Percentiles rank a stretch among this genome's conserved stretches.
Conservation (phyloP, 2,797 vertebrate species). For the Craterocephalus amniculus region DNA sequence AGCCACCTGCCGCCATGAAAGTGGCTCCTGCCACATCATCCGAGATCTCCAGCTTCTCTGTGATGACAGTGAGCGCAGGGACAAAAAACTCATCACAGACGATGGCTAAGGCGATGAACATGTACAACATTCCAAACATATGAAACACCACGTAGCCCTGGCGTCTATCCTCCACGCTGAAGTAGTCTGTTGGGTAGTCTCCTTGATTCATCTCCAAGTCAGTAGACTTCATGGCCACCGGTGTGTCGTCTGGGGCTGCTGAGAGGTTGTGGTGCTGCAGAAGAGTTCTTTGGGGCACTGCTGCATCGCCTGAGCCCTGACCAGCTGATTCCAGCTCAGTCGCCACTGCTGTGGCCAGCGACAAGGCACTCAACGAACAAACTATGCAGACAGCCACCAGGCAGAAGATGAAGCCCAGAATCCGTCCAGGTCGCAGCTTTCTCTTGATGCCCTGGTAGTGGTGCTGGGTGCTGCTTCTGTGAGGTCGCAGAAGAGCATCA, state of each 20-base stretch:
- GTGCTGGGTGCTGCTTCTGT: constrained; percentile 67
- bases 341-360: constrained; percentile 74
- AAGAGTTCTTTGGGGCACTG: constrained; percentile 88
- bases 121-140: constrained; percentile 95
- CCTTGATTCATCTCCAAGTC: constrained; percentile 79
- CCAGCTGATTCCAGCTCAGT: constrained; percentile 28
- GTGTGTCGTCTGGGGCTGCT: constrained; percentile 60
- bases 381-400: constrained; percentile 87
- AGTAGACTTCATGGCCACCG: constrained; percentile 71
- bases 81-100: constrained; percentile 98
- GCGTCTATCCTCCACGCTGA: constrained; percentile 89
- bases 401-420: constrained; percentile 88
- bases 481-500: constrained; percentile 52
- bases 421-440: constrained; percentile 89
- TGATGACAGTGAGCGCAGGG: constrained; percentile 95
- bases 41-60: constrained; percentile 92
- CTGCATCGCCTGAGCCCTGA: constrained; percentile 59
- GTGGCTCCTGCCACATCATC: constrained; percentile 97
- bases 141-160: constrained; percentile 89
- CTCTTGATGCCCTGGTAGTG: constrained; percentile 82
- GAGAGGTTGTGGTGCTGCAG: constrained; percentile 83
- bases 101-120: constrained; percentile 97
- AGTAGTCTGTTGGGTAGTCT: constrained; percentile 91
- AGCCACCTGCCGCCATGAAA: constrained; percentile 98
- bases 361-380: constrained; percentile 92